A percentile compares a stretch with the other conserved stretches of the same genome.
Conservation (phyloP, 1,140 invertebrate genomes). For the Drosophila santomea region DNA sequence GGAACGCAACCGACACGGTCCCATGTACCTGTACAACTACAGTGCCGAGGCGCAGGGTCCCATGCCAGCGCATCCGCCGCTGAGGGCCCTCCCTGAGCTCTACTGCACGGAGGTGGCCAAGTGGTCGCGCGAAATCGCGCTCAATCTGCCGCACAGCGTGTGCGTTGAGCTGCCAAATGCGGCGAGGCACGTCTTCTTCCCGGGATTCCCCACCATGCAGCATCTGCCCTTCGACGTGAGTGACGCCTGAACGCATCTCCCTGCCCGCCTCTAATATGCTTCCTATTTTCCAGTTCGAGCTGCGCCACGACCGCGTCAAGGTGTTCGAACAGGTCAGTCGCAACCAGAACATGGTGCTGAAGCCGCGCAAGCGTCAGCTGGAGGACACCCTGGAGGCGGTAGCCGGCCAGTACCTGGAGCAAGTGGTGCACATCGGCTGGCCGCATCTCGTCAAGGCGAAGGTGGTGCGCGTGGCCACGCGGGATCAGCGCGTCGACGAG, state of each 20-base stretch:
- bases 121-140: conserved; percentile 87
- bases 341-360: conserved; percentile 93
- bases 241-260: not conserved
- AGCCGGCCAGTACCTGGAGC: conserved; percentile 89
- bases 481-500: conserved; percentile 32
- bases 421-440: conserved; percentile 93
- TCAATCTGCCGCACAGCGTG: conserved; percentile 87
- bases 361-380: conserved; percentile 82
- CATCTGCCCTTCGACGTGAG: conserved; percentile 91
- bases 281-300: conserved; percentile 84
- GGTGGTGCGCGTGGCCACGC: conserved; percentile 68
- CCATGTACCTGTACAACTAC: conserved; percentile 93
- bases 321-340: conserved; percentile 94
- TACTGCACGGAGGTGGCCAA: conserved; percentile 85
- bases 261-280: conserved; percentile 4
- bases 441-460: conserved; percentile 93
- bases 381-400: conserved; percentile 85
- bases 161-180: conserved; percentile 91
- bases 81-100: conserved; percentile 55
- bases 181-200: conserved; percentile 90
- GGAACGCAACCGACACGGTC: conserved; percentile 92
- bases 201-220: conserved; percentile 96
- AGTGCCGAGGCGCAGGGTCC: conserved; percentile 41
- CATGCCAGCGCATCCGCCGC: conserved; percentile 36
- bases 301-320: conserved; percentile 90